Percentiles rank a stretch among this genome's conserved stretches.
Conservation (phyloP, 2,888 invertebrate species). For the Volucella zonaria region DNA sequence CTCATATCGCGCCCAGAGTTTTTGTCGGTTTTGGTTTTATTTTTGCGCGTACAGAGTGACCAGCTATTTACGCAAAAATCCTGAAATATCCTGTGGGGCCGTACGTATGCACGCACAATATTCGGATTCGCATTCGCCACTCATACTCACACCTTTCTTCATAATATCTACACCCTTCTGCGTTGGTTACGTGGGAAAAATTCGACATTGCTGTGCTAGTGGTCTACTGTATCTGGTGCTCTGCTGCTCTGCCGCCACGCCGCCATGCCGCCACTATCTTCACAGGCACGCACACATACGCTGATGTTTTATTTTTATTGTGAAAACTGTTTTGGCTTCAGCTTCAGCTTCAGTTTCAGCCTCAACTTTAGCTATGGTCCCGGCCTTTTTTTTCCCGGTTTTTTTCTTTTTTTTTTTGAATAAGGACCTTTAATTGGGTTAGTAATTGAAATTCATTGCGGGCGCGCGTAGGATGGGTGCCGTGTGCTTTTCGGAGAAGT, state of each 20-base stretch:
- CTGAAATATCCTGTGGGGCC: slow-evolving; percentile 62
- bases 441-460: slow-evolving; percentile 80
- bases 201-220: slow-evolving; percentile 53
- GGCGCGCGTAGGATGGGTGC: slow-evolving; percentile 68
- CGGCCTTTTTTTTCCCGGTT: too few species aligned
- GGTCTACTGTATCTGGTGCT: too few species aligned
- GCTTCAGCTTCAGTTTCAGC: neutral
- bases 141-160: too few species aligned
- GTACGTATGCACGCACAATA: slow-evolving; percentile 66
- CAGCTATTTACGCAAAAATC: slow-evolving; percentile 73
- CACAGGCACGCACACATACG: slow-evolving; percentile 63
- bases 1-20: slow-evolving; percentile 21
- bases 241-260: slow-evolving; percentile 25
- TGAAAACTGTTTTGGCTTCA: slow-evolving; percentile 20
- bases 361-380: too few species aligned
- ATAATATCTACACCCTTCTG: slow-evolving; percentile 49
- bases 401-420: slow-evolving; percentile 51
- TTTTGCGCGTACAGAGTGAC: slow-evolving; percentile 47
- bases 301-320: slow-evolving; percentile 47
- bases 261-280: slow-evolving; percentile 23
- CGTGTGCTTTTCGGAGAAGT: slow-evolving; percentile 27
- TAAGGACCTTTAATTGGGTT: slow-evolving; percentile 79
- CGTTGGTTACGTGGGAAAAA: slow-evolving; percentile 72
- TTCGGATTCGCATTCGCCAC: slow-evolving; percentile 7
- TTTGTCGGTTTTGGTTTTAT: slow-evolving; percentile 6